A percentile compares a stretch with the other conserved stretches of the same genome.
These are phyloP conservation scores for Artibeus jamaicensis DNA, from an alignment of 2,797 vertebrate genomes.

Conservation along the genomic window DNA sequence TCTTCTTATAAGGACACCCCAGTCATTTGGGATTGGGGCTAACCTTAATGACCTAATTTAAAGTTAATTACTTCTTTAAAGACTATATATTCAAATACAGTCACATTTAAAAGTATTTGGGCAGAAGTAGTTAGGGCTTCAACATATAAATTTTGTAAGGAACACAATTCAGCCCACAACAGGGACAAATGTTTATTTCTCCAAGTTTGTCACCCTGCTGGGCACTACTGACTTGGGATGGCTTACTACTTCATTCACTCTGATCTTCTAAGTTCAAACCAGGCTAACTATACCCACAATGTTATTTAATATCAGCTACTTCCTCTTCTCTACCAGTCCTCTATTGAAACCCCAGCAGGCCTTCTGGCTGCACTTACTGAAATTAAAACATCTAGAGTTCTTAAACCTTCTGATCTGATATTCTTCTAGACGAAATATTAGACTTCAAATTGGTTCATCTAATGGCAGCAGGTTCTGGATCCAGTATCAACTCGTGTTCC, in stretches of 20 bases:
- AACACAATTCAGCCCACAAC: background rate
- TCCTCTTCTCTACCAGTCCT: background rate
- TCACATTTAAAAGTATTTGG: background rate
- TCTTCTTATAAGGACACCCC: background rate
- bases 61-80: background rate
- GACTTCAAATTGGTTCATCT: background rate
- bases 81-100: background rate
- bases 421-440: background rate
- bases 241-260: background rate
- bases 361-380: background rate
- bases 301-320: background rate
- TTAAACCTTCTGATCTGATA: constrained; percentile 8
- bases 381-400: constrained; percentile 37
- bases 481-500: background rate
- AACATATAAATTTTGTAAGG: background rate
- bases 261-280: background rate
- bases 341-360: background rate
- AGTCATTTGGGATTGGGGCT: background rate
- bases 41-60: background rate
- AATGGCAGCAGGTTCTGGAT: background rate
- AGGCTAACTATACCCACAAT: background rate
- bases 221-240: background rate
- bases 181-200: background rate
- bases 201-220: background rate
- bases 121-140: background rate